Evolutionary conservation across 1,140 invertebrate species (phyloP).

Genomic region (Caerostris extrusa): DNA sequence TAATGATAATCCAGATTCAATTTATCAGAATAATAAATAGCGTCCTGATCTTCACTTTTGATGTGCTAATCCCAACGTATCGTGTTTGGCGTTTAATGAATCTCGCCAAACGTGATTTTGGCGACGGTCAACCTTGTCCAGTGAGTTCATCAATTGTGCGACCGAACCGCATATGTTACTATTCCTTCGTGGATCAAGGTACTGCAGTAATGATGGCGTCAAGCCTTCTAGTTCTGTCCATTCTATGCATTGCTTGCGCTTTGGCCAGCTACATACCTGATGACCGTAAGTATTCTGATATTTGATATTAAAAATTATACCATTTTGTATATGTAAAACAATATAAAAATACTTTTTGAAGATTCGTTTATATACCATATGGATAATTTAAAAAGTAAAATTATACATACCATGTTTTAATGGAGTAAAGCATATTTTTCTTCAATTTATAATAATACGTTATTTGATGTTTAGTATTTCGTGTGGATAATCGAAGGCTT

Average conservation of each 20-base stretch:
- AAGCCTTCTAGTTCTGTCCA: neutral
- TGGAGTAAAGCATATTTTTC: too few species aligned
- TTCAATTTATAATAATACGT: neutral
- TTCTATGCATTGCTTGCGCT: neutral
- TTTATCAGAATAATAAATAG: too few species aligned
- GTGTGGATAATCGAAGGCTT: too few species aligned
- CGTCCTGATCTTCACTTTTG: too few species aligned
- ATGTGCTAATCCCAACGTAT: too few species aligned
- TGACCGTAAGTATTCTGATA: neutral
- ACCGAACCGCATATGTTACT: neutral
- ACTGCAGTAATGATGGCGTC: neutral
- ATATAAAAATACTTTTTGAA: neutral
- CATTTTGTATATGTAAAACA: neutral
- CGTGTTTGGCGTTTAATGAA: neutral
- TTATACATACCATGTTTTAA: neutral
- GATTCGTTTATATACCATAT: neutral
- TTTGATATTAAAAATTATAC: neutral
- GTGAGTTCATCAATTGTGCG: neutral
- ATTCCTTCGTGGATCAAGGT: too few species aligned
- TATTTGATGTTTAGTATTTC: neutral
- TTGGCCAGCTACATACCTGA: neutral
- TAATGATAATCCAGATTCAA: too few species aligned
- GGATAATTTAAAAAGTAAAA: neutral
- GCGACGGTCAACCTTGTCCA: neutral
- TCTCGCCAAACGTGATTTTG: neutral